These are phyloP conservation scores for Drosophila neonasuta DNA, from an alignment of 2,888 invertebrate species.

Conservation along the genomic window DNA sequence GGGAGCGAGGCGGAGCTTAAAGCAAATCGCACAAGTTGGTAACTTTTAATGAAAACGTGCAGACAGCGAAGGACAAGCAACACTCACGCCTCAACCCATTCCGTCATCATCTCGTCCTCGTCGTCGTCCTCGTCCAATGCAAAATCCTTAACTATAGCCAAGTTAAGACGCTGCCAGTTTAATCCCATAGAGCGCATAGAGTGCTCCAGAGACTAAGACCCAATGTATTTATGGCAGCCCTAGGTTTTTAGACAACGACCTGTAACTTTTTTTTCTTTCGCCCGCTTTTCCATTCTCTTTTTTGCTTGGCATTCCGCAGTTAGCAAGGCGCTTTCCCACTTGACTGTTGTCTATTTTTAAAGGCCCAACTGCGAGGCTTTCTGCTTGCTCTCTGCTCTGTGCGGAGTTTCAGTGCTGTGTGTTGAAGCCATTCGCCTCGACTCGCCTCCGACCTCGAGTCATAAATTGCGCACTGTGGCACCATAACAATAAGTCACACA, in stretches of 20 bases:
- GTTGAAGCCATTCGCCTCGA: slow-evolving; percentile 37
- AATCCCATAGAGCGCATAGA: slow-evolving; percentile 68
- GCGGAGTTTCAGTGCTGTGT: slow-evolving; percentile 25
- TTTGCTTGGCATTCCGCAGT: slow-evolving; percentile 2
- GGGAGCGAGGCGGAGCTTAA: slow-evolving; percentile 46
- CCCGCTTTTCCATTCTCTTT: not conserved
- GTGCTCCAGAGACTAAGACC: slow-evolving; percentile 67
- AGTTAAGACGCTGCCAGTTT: slow-evolving; percentile 69
- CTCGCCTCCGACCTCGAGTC: slow-evolving; percentile 54
- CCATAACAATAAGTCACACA: slow-evolving; percentile 77
- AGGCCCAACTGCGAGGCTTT: slow-evolving; percentile 39
- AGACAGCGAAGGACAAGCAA: not conserved
- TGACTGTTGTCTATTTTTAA: slow-evolving; percentile 65
- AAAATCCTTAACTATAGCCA: slow-evolving; percentile 68
- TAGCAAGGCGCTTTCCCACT: slow-evolving; percentile 9
- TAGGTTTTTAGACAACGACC: slow-evolving; percentile 56
- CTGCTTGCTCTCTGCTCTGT: slow-evolving; percentile 4
- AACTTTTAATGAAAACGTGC: slow-evolving; percentile 54
- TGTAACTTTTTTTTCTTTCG: slow-evolving; percentile 12
- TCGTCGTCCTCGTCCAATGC: slow-evolving; percentile 9
- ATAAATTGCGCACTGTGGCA: slow-evolving; percentile 74
- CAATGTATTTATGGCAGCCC: slow-evolving; percentile 67
- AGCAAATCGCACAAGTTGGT: slow-evolving; percentile 71
- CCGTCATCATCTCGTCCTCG: slow-evolving; percentile 12
- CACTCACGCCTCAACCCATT: slow-evolving; percentile 22